Conservation (phyloP, 2,888 invertebrate species). For the Crocallis elinguaria region DNA sequence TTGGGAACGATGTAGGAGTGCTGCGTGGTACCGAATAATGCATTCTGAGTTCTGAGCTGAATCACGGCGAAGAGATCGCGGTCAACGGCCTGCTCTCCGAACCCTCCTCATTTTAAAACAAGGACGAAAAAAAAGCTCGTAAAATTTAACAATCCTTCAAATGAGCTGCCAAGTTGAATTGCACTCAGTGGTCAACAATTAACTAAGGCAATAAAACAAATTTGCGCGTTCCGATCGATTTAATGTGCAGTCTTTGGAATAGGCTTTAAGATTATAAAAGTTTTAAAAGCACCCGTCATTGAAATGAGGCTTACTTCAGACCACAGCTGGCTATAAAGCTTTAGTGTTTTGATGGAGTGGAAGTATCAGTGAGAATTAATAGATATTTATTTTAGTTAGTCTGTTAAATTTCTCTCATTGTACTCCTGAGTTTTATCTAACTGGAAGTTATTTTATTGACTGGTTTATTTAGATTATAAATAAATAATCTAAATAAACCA, state of each 20-base stretch:
- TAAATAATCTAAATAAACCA: no score
- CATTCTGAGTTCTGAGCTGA: slow-evolving; percentile 79
- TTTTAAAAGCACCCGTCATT: not conserved
- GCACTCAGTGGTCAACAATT: slow-evolving; percentile 40
- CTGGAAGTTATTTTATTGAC: slow-evolving; percentile 6
- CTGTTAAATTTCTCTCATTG: not conserved
- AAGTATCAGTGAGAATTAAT: not conserved
- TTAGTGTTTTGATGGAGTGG: not conserved
- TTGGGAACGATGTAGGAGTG: slow-evolving; percentile 73
- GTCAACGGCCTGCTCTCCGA: slow-evolving; percentile 65
- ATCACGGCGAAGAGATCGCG: slow-evolving; percentile 65
- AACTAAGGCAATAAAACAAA: slow-evolving; percentile 50
- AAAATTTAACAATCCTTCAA: slow-evolving; percentile 59
- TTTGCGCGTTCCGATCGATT: slow-evolving; percentile 45
- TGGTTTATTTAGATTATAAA: no score
- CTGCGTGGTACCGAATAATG: slow-evolving; percentile 68
- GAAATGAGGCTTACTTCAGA: not conserved
- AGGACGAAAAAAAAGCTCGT: slow-evolving; percentile 57
- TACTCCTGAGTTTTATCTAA: not conserved
- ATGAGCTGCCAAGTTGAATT: slow-evolving; percentile 49
- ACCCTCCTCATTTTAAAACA: slow-evolving; percentile 59
- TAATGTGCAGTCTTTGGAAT: slow-evolving; percentile 23
- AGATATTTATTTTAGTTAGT: not conserved
- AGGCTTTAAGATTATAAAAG: not conserved
- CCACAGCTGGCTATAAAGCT: not conserved